Conservation (phyloP, 2,888 invertebrate genomes). For the Callosobruchus maculatus region DNA sequence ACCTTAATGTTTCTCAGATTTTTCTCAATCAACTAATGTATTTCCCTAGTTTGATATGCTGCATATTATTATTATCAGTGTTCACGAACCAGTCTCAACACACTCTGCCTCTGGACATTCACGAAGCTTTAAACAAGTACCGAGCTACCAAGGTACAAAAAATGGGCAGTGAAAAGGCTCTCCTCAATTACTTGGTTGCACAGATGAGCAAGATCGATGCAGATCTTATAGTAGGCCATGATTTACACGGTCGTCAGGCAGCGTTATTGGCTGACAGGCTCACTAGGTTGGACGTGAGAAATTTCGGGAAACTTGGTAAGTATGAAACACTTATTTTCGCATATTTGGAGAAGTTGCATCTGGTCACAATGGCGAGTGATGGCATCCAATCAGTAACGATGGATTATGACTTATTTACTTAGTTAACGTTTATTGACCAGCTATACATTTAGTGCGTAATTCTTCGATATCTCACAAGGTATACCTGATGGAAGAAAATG, state of each 20-base stretch:
- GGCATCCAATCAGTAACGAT: too few species aligned
- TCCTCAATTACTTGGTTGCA: constrained; percentile 82
- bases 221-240: constrained; percentile 92
- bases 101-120: constrained; percentile 81
- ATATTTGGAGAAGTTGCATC: too few species aligned
- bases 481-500: too few species aligned
- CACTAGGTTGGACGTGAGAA: constrained; percentile 67
- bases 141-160: constrained; percentile 72
- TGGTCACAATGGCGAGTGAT: too few species aligned
- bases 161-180: constrained; percentile 79
- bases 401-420: too few species aligned
- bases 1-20: too few species aligned
- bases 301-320: constrained; percentile 76
- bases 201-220: constrained; percentile 86
- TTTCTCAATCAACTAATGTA: too few species aligned
- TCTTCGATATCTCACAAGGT: too few species aligned
- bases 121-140: constrained; percentile 63
- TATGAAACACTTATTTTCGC: not conserved
- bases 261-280: constrained; percentile 87
- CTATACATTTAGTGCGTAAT: too few species aligned
- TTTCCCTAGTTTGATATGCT: too few species aligned
- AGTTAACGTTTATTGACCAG: too few species aligned
- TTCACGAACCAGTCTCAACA: constrained; percentile 76
- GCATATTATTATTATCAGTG: too few species aligned
- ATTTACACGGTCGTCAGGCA: constrained; percentile 84